Base-by-base conservation (phyloP, 1,140 invertebrate species). In the Drosophila virilis region DNA sequence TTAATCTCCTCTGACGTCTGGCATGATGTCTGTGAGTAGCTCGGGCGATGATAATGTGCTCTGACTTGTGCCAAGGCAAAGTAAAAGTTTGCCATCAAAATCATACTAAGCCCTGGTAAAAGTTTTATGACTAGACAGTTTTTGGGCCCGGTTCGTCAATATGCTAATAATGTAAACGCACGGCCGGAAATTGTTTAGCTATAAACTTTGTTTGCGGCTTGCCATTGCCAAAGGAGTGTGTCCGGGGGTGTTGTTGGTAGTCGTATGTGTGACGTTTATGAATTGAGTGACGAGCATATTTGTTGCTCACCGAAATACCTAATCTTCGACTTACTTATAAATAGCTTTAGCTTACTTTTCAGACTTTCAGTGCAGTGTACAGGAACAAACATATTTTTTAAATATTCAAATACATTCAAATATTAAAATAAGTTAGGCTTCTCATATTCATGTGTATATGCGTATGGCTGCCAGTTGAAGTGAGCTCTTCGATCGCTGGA, bases 121-220 rank as follows among this genome's bases (percentile, higher is more conserved):
- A 88, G 35, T 88, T 88, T 80, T 83, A 89, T 83, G 79, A 88
- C 84, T 83, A 88, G 79, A 89, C 83, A 78, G 64, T 86, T 86
- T 80, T 81, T 75, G 28, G 67, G 76, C 58, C n/a, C 33, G 12
- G 35, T 35, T 61, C 76, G 79, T 88, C 78, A 86, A 88, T 82
- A 86, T 88, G 83, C 78, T 79, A 82, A 86, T 82, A 86, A 88
- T 86, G 72, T 74, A 73, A 78, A 76, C 75, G 85, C 67, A 85
- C 74, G 68, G 62, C 81, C 81, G 77, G 81, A 85, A 84, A 85
- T 84, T 84, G 81, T 84, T 84, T 85, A 80, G 81, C 74, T 74
- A 74, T 85, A 84, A 84, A 84, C 81, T 84, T 84, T 85, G 81
- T 78, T 84, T 80, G 79, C 61, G 80, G 80, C 65, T 72, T 68